A percentile compares a stretch with the other conserved stretches of the same genome.
These are phyloP conservation scores for Pachycephala philippinensis DNA, from an alignment of 2,113 vertebrate genomes.

Conservation along the genomic window DNA sequence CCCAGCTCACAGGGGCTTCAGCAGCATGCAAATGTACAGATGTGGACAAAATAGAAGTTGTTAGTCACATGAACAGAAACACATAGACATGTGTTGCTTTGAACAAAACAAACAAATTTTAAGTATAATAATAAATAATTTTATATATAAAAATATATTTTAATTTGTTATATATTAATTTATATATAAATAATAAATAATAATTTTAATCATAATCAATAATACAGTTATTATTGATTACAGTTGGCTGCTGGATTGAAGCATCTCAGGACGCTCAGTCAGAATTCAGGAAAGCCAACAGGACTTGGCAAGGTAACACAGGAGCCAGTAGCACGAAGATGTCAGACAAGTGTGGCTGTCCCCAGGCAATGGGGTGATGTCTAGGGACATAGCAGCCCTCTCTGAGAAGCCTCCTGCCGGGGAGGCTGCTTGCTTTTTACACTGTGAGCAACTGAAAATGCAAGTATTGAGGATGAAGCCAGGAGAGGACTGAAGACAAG, in stretches of 20 bases:
- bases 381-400: not conserved
- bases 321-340: not conserved
- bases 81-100: not conserved
- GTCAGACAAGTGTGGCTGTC: not conserved
- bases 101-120: not conserved
- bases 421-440: not conserved
- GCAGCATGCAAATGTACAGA: not conserved
- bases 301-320: not conserved
- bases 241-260: not conserved
- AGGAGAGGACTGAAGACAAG: not conserved
- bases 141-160: too few relatives aligned
- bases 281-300: not conserved
- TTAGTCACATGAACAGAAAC: not conserved
- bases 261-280: not conserved
- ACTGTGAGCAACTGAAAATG: not conserved
- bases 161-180: too few relatives aligned
- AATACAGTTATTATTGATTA: not conserved
- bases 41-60: not conserved
- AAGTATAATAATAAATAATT: too few relatives aligned
- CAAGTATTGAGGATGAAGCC: not conserved
- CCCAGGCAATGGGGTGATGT: fast-evolving
- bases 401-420: not conserved
- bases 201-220: not conserved
- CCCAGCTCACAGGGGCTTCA: not conserved
- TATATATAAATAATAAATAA: too few relatives aligned